Evolutionary conservation across 2,888 invertebrate species (phyloP).

Genomic region (Sinelater perroti): DNA sequence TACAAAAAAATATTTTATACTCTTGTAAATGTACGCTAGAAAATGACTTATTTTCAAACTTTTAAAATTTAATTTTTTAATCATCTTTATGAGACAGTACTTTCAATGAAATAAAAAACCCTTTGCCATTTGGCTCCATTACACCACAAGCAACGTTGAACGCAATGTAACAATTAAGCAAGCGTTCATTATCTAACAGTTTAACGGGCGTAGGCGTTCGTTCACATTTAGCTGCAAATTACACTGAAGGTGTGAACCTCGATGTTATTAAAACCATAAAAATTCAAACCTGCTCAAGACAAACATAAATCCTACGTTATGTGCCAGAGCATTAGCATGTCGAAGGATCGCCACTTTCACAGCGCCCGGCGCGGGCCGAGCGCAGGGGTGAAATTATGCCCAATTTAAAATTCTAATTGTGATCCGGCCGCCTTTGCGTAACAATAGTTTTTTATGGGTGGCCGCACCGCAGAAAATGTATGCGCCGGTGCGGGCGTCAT

Average conservation of each 20-base stretch:
- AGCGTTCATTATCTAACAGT: too few relatives aligned
- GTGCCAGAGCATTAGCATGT: background rate
- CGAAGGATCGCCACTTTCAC: slow-evolving; percentile 17
- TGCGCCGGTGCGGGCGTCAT: slow-evolving; percentile 28
- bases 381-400: slow-evolving; percentile 25
- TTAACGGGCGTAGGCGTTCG: background rate
- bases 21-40: too few relatives aligned
- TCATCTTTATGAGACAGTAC: slow-evolving; percentile 8
- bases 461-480: slow-evolving; percentile 31
- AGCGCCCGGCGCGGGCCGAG: slow-evolving; percentile 13
- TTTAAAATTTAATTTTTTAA: too few relatives aligned
- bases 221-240: background rate
- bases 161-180: too few relatives aligned
- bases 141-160: too few relatives aligned
- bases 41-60: too few relatives aligned
- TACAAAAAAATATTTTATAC: too few relatives aligned
- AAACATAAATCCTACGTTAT: background rate
- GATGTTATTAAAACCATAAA: background rate
- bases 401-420: slow-evolving; percentile 30
- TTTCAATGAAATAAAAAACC: too few relatives aligned
- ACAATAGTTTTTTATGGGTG: slow-evolving; percentile 26
- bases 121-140: too few relatives aligned
- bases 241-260: background rate
- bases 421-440: slow-evolving; percentile 22
- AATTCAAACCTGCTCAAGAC: background rate